phyloP scores from a whole-genome alignment of 2,797 vertebrate genomes.

The Cuniculus paca region DNA sequence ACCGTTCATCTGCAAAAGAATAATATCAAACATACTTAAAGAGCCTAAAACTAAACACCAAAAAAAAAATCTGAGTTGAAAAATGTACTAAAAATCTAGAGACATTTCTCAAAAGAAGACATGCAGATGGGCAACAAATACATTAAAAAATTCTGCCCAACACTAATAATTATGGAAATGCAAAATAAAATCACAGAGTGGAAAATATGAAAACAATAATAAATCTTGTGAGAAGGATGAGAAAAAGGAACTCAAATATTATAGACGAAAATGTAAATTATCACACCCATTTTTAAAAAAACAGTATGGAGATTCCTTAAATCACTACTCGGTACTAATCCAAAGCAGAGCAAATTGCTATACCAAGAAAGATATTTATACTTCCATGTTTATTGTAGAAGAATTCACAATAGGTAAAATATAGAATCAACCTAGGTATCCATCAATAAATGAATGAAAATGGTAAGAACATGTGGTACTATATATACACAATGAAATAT shows the following conservation, averaged over 20 bases:
- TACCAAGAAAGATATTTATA: background rate
- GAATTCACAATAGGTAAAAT: background rate
- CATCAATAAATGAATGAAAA: too few relatives aligned
- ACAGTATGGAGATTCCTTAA: background rate
- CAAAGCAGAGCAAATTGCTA: background rate
- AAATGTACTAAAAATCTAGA: background rate
- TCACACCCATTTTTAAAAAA: background rate
- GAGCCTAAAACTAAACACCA: background rate
- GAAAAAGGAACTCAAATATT: background rate
- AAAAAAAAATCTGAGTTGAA: background rate
- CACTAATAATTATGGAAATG: background rate
- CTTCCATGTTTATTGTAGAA: too few relatives aligned
- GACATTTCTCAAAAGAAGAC: background rate
- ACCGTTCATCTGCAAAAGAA: background rate
- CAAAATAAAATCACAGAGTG: background rate
- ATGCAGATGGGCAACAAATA: background rate
- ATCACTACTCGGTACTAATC: background rate
- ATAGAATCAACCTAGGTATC: background rate
- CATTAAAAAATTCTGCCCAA: background rate
- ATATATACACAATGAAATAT: background rate
- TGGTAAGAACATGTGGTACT: background rate
- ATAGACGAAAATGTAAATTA: background rate
- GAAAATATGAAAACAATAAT: background rate
- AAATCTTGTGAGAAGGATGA: background rate
- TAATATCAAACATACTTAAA: background rate